These are phyloP conservation scores for Salminus brasiliensis DNA, from an alignment of 2,113 vertebrate species.

Conservation along the genomic window DNA sequence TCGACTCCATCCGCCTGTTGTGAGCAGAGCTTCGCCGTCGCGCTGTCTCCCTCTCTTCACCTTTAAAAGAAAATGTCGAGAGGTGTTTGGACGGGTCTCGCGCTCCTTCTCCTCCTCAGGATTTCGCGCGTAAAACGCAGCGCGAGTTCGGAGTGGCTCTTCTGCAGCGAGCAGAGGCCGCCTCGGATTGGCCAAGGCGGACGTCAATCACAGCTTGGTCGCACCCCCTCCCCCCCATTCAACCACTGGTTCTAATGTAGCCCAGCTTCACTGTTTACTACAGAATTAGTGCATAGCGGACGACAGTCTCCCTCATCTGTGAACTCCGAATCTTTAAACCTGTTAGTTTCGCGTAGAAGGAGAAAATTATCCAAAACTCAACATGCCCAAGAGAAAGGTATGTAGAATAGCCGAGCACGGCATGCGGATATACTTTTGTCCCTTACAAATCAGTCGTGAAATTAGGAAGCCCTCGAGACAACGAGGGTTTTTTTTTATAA, in stretches of 20 bases:
- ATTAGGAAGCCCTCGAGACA: slow-evolving; percentile 61
- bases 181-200: slow-evolving; percentile 45
- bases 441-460: slow-evolving; percentile 57
- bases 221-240: slow-evolving; percentile 60
- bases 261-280: slow-evolving; percentile 64
- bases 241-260: slow-evolving; percentile 66
- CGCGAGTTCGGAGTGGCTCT: slow-evolving; percentile 46
- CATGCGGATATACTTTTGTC: slow-evolving; percentile 57
- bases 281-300: slow-evolving; percentile 63
- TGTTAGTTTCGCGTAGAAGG: slow-evolving; percentile 57
- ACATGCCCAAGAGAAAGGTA: slow-evolving; percentile 73
- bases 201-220: slow-evolving; percentile 53
- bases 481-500: slow-evolving; percentile 34
- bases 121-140: slow-evolving; percentile 66
- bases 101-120: slow-evolving; percentile 29
- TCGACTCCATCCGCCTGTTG: not conserved
- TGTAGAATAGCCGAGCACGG: slow-evolving; percentile 56
- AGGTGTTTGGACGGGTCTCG: not conserved
- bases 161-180: slow-evolving; percentile 3
- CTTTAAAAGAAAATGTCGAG: not conserved
- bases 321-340: slow-evolving; percentile 46
- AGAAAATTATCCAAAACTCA: slow-evolving; percentile 50
- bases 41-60: not conserved
- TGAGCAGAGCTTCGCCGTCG: too few species aligned
- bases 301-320: slow-evolving; percentile 56